Base-by-base conservation (phyloP, 1,140 invertebrate species). In the Bombus difficillimus region DNA sequence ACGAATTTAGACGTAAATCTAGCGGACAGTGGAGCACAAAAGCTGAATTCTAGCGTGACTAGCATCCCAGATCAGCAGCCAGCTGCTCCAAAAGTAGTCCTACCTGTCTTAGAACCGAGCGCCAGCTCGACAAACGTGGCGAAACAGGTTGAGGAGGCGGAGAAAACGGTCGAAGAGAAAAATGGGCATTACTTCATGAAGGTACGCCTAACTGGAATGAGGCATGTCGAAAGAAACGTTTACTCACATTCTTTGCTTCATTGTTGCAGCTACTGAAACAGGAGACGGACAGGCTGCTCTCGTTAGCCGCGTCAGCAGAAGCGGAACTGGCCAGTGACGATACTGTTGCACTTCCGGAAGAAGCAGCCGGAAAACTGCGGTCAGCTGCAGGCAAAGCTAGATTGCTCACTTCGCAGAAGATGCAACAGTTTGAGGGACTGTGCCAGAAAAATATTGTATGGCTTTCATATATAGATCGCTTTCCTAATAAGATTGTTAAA, bases 401-500 rank as follows among this genome's bases (percentile, higher is more conserved):
- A 85, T 95, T 99, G 73, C 95, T 99, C 74, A 97, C 98, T 22
- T 97, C 97, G 28, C 98, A 99, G 95, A 99, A 99, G 94, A 98
- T 99, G 96, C 97, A 98, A 94, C 99, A 99, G 94, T 99, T 99
- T 95, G 97, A 97, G 96, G 98, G 98, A 83, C 94, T 98, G 18
- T 98, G 98, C 94, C 96, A 97, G 32, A 97, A 97, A 93, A 98
- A 98, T 94, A 96, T 98, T 91, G 97, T 98, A 95, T 96, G 96
- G 0, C 41, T 53, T 80, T 53, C 41, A 1, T 41, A 22, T 25
- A 39, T n/a, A n/a, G n/a, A n/a, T 37, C 10, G 28, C 28, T 53
- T 53, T 53, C 18, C 47, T 53, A 53, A 53, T 22, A 8, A 53
- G 18, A 22, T 22, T 53, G 47, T 53, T 53, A 53, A 53, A 53